Evolutionary conservation across 1,140 invertebrate genomes (phyloP).

Genomic region (Achroia grisella): DNA sequence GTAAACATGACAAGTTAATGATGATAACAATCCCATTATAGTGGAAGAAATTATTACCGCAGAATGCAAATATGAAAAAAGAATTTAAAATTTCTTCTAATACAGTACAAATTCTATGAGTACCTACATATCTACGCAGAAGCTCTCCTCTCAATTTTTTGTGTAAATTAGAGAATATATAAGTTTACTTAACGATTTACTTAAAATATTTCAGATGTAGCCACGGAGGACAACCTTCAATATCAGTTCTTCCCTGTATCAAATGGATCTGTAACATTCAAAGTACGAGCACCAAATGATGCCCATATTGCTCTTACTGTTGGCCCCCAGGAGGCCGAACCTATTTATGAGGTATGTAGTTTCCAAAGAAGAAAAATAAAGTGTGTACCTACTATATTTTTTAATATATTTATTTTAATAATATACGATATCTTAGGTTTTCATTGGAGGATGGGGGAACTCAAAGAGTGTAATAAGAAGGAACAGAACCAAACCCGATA

Average conservation of each 20-base stretch:
- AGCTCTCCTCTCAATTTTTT: too few relatives aligned
- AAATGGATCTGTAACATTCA: conserved; percentile 80
- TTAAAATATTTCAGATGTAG: conserved; percentile 74
- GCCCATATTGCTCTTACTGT: conserved; percentile 85
- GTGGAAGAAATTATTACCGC: too few relatives aligned
- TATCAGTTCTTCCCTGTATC: conserved; percentile 85
- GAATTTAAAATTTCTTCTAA: too few relatives aligned
- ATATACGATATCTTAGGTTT: too few relatives aligned
- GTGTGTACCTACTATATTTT: background rate
- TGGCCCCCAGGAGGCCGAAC: conserved; percentile 78
- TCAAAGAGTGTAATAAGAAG: conserved; percentile 87
- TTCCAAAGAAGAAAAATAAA: background rate
- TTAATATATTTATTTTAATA: too few relatives aligned
- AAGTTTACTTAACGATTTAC: too few relatives aligned
- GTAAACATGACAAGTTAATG: too few relatives aligned
- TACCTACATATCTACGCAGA: too few relatives aligned
- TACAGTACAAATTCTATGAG: too few relatives aligned
- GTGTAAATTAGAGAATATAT: too few relatives aligned
- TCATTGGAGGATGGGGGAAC: conserved; percentile 90
- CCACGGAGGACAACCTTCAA: conserved; percentile 85
- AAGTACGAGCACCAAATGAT: conserved; percentile 84
- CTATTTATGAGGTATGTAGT: conserved; percentile 81
- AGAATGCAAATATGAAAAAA: too few relatives aligned
- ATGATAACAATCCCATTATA: too few relatives aligned
- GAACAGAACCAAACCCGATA: conserved; percentile 85